These are phyloP conservation scores for Cygnus atratus DNA, from an alignment of 2,113 vertebrate species.

Conservation along the genomic window DNA sequence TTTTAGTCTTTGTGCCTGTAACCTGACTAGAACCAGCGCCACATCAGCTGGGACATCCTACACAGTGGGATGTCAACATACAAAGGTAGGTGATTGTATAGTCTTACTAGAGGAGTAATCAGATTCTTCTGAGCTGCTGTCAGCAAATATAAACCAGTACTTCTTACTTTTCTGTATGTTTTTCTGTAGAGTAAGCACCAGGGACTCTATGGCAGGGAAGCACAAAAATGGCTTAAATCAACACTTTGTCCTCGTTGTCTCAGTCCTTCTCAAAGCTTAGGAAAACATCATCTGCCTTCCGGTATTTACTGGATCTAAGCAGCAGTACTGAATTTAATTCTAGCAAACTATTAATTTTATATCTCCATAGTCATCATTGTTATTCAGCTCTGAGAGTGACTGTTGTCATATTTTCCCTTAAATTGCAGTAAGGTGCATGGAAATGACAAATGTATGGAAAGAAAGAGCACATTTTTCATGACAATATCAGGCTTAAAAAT, in stretches of 20 bases:
- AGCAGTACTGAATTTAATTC: constrained; percentile 49
- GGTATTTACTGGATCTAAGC: background rate
- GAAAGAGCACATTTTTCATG: background rate
- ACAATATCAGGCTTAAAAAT: background rate
- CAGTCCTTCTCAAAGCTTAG: background rate
- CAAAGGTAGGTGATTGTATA: background rate
- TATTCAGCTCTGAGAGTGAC: background rate
- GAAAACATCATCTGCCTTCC: background rate
- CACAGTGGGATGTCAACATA: background rate
- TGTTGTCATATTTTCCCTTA: background rate
- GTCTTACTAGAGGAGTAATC: background rate
- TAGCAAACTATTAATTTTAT: constrained; percentile 24
- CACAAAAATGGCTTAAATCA: background rate
- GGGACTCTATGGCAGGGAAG: background rate
- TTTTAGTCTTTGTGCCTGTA: background rate
- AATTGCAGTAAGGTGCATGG: background rate
- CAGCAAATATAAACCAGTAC: background rate
- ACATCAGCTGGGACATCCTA: background rate
- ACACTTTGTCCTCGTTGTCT: background rate
- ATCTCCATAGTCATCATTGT: background rate
- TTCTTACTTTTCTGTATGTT: background rate
- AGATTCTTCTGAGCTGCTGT: background rate
- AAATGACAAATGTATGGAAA: background rate
- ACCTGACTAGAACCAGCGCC: background rate
- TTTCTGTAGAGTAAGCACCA: background rate